Evolutionary conservation across 2,113 vertebrate genomes (phyloP), one percentile per base, ranked within the genome.

Genomic region (Progne subis): DNA sequence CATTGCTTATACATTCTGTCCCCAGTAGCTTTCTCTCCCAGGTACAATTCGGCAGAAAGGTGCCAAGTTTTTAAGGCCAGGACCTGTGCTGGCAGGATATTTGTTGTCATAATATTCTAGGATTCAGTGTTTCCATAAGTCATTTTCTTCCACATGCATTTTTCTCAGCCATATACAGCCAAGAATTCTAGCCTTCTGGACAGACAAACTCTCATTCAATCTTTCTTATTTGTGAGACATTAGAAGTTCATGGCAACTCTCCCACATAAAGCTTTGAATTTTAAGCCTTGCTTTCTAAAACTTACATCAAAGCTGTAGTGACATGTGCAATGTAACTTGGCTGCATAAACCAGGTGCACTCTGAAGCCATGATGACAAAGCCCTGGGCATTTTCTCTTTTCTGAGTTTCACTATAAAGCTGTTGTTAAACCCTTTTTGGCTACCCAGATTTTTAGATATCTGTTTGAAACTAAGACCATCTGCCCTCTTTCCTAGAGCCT

Each of bases 271-370:
- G 47, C 47, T 88, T 44, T 89, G 39, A 67, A 49, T 44, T 95
- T 87, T 86, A 94, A 90, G 68, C 19, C 39, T 95, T 70, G 56
- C 37, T 80, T 95, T 80, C 37, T 39, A 84, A 95, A 85, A 52
- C 16, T 50, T 14, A 67, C 57, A 79, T 86, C 52, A 78, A 82
- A 93, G n/a, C 34, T 70, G 56, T 64, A 68, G 16, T 46, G 47
- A 32, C 31, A 53, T 20, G 37, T 23, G 7, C 44, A 78, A 43
- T 50, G 50, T n/a, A 86, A 65, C 74, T 39, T 50, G 26, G 57
- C 61, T 88, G 64, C 56, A 76, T 25, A 94, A 86, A 44, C 26
- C 41, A 86, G 76, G 71, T 12, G 23, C 5, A 6, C 37, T 61
- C 80, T 64, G 86, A 80, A 94, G 71, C 28, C 18, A 3, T 8